Evolutionary conservation across 2,113 vertebrate species (phyloP).

Genomic region (Alces alces): DNA sequence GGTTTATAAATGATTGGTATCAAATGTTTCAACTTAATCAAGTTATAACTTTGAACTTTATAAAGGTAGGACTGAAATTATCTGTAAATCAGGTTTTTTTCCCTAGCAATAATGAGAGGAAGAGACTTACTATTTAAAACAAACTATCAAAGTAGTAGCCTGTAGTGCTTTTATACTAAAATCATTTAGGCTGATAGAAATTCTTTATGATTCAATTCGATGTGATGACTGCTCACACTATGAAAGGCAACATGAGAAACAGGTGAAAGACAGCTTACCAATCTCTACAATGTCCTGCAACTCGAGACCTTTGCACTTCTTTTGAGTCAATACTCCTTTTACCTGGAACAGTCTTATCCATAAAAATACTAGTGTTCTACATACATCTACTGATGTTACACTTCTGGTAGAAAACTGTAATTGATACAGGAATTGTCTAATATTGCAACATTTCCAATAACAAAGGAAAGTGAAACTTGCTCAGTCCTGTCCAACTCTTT

Average conservation of each 20-base stretch:
- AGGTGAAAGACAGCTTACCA: neutral
- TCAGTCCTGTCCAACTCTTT: neutral
- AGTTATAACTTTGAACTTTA: constrained; percentile 3
- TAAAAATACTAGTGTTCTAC: neutral
- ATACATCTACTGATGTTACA: neutral
- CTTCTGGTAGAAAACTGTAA: neutral
- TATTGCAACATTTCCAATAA: neutral
- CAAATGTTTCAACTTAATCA: constrained; percentile 11
- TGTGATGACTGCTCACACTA: neutral
- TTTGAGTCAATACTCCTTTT: neutral
- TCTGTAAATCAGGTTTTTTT: neutral
- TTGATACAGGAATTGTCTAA: neutral
- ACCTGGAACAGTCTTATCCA: neutral
- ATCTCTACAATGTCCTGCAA: neutral
- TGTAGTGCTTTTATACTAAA: neutral
- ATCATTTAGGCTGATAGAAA: neutral
- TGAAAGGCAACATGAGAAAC: neutral
- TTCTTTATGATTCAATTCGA: neutral
- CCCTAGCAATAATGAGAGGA: neutral
- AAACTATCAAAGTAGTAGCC: neutral
- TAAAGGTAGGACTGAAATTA: neutral
- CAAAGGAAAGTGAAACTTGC: neutral
- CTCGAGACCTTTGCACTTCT: neutral
- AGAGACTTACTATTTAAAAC: neutral
- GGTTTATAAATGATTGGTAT: neutral